Evolutionary conservation across 2,797 vertebrate species (phyloP), one percentile per base, ranked within the genome.

Genomic region (Chrysocyon brachyurus): DNA sequence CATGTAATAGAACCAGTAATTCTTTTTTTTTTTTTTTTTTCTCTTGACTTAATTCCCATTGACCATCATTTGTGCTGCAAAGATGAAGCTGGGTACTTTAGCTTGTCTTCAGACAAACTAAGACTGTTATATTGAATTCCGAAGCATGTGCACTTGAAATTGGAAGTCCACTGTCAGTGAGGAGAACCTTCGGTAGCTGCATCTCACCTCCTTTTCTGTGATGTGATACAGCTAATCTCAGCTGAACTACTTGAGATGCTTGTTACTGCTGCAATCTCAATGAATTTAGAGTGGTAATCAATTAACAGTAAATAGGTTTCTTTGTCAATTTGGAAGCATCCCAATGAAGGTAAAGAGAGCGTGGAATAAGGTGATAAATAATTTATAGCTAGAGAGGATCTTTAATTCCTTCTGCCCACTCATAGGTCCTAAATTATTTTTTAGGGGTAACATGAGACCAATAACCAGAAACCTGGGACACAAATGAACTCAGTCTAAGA

Each of bases 241-340:
- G 96, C 95, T 93, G 90, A 98, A 97, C 97, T 97, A 96, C 95
- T 98, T 96, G 49, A 96, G 92, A 96, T 83, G 84, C 98, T 98
- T 98, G 92, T 98, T 97, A 95, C 98, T 96, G 96, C 97, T 96
- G 96, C 97, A 97, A 97, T 97, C 95, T 98, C 98, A 97, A 96
- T 98, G 98, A 98, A 96, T 97, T 96, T 97, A 98, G 94, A 98
- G 97, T 98, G 97, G 82, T 97, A 98, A 98, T 99, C 98, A 99
- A 98, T 98, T 98, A 98, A 97, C 98, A 98, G 97, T 98, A 98
- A 99, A 98, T 98, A 98, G 98, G 96, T 98, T 98, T 98, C 93
- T 98, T 95, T 98, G 98, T 97, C 98, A 98, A 97, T 97, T 98
- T 98, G 97, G 97, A 98, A 97, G 94, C 95, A 96, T 98, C 98